Base-by-base conservation (phyloP, 1,140 invertebrate genomes). In the Microplitis demolitor region DNA sequence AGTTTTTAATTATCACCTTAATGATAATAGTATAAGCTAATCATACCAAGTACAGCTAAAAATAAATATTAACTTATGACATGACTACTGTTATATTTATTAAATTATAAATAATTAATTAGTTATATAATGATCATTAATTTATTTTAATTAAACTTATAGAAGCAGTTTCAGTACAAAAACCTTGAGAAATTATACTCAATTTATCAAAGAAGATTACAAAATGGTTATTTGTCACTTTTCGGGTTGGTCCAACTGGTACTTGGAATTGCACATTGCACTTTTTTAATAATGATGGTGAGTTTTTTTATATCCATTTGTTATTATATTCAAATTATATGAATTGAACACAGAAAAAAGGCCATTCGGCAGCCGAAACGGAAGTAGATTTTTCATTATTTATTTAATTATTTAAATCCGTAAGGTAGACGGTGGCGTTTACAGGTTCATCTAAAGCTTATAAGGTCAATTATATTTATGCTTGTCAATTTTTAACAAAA, bases 131-230 rank as follows among this genome's bases (percentile, higher is more conserved):
- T 24, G 24, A 24, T 24, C 24, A 24, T 24, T 24, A 24, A 24
- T 24, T 24, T 24, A 24, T 24, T 24, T 24, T 24, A 24, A 24
- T 24, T 24, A 24, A 24, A 72, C 76, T 90, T 90, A 51, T 86
- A 94, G 93, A 90, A 91, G 80, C 91, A 93, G 85, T 95, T 95
- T 80, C 87, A 90, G 76, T 90, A 91, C 73, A 91, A 93, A 79
- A 90, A 91, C 80, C 84, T 95, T 71, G 92, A 94, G 82, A 89
- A 89, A 56, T 85, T 95, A 8, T 95, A 93, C 80, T 87, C 89
- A 72, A 88, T 90, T 66, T 95, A 95, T 80, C 92, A 92, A 72
- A 90, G 92, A 66, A 91, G 93, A 76, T 84, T 95, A 68, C 91
- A 93, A 77, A 91, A 93, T 83, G 92, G 92, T 64, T 92, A 94